Base-by-base conservation (phyloP, 2,888 invertebrate species). In the Sabellastarte sp. region DNA sequence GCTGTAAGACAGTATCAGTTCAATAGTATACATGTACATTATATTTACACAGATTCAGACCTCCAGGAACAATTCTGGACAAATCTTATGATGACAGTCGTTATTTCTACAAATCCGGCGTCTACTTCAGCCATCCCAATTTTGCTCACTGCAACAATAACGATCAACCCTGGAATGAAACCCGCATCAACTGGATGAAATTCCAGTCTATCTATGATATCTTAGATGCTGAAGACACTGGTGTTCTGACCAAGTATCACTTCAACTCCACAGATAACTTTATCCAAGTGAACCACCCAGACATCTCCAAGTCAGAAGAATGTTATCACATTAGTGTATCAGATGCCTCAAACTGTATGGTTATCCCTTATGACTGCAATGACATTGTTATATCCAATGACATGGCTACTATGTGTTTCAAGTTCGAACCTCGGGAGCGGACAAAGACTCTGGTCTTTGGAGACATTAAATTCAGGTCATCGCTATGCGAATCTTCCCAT, bases 61-160 rank as follows among this genome's bases (percentile, higher is more conserved):
- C 75, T 5, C 75, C 76, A 1, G 66, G 71, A 24, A 70, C 72
- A 26, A 50, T 77, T 1, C 63, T 78, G 26, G 67, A 74, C 20
- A 76, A 74, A 24, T 64, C 67, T 32, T 77, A 70, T 68, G 68
- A 78, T 57, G 76, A 76, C 55, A 66, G 72, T 41, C 70, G 75
- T 10, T 80, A 80, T 63, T 77, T 79, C 63, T 61, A 73, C 24
- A 74, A 76, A 61, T 73, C 73, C 29, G 76, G 76, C 55, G 67
- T 77, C 24, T 77, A 71, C 63, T 73, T 77, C 59, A 72, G 75
- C 61, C 76, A 75, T 59, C 72, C 73, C 1, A 10, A 69, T 2
- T 69, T 77, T 29, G 58, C 3, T 24, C 5, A 30, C 3, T 63
- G 63, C 30, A 24, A 61, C 32, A 10, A 41, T 41, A 30, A 10